A percentile compares a stretch with the other conserved stretches of the same genome.
These are phyloP conservation scores for Plebejus anna DNA, from an alignment of 2,888 invertebrate species.

Conservation along the genomic window DNA sequence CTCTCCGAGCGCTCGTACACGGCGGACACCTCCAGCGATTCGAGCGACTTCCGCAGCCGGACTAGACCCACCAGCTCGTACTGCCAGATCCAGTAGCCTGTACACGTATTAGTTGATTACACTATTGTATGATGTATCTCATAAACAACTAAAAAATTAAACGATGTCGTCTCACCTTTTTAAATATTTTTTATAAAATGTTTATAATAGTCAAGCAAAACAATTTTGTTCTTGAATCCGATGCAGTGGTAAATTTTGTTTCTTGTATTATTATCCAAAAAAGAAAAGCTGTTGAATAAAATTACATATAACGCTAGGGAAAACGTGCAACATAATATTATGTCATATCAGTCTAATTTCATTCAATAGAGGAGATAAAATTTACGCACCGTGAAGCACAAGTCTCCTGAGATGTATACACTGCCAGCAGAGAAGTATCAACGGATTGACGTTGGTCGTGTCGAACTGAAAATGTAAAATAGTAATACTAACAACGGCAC, in stretches of 20 bases:
- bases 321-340: too few species aligned
- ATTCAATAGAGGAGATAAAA: too few species aligned
- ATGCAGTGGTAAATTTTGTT: too few species aligned
- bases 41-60: constrained; percentile 55
- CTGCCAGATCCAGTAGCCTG: constrained; percentile 72
- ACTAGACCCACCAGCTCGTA: constrained; percentile 68
- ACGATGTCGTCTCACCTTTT: too few species aligned
- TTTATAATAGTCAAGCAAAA: too few species aligned
- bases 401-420: constrained; percentile 56
- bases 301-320: too few species aligned
- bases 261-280: too few species aligned
- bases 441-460: constrained; percentile 58
- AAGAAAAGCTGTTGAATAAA: too few species aligned
- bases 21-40: constrained; percentile 55
- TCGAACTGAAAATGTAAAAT: constrained; percentile 41
- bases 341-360: too few species aligned
- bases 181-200: too few species aligned
- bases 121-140: neutral
- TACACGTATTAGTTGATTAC: neutral
- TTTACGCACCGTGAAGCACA: constrained; percentile 59
- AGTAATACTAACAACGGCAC: neutral
- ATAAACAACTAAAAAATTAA: too few species aligned
- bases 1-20: constrained; percentile 45
- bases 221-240: too few species aligned
- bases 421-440: constrained; percentile 69